Percentiles rank a stretch among this genome's conserved stretches.
Evolutionary conservation across 2,888 invertebrate species (phyloP).

Genomic region (Halocaridina rubra): DNA sequence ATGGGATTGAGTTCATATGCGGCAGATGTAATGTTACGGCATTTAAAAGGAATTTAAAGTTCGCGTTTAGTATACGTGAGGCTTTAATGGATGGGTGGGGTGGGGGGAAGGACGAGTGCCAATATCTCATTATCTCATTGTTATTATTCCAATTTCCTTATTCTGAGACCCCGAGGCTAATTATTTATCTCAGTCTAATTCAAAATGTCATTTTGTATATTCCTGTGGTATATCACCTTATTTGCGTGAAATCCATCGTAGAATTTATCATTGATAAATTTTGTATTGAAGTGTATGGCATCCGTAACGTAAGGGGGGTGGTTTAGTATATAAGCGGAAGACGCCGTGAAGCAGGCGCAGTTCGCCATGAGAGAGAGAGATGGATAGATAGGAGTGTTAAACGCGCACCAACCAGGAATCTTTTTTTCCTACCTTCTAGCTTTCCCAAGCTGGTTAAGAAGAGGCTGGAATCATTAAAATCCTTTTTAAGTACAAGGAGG

Average conservation of each 20-base stretch:
- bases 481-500: no score
- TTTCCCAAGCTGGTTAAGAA: slow-evolving; percentile 52
- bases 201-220: no score
- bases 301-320: background rate
- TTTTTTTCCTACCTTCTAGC: slow-evolving; percentile 60
- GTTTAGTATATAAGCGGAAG: slow-evolving; percentile 7
- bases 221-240: no score
- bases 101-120: no score
- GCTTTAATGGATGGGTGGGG: no score
- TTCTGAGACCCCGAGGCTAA: no score
- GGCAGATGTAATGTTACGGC: slow-evolving; percentile 43
- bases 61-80: slow-evolving; percentile 23
- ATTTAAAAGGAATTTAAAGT: slow-evolving; percentile 38
- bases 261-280: no score
- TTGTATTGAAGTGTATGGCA: slow-evolving; percentile 24
- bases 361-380: slow-evolving; percentile 60
- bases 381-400: slow-evolving; percentile 60
- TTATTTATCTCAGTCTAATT: no score
- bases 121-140: no score
- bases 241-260: no score
- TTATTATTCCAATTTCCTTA: no score
- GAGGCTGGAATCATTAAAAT: slow-evolving; percentile 55
- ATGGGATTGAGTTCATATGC: no score
- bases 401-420: slow-evolving; percentile 58
- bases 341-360: slow-evolving; percentile 23